Evolutionary conservation across 1,140 invertebrate species (phyloP), one percentile per base, ranked within the genome.

Genomic region (Lethrus apterus): DNA sequence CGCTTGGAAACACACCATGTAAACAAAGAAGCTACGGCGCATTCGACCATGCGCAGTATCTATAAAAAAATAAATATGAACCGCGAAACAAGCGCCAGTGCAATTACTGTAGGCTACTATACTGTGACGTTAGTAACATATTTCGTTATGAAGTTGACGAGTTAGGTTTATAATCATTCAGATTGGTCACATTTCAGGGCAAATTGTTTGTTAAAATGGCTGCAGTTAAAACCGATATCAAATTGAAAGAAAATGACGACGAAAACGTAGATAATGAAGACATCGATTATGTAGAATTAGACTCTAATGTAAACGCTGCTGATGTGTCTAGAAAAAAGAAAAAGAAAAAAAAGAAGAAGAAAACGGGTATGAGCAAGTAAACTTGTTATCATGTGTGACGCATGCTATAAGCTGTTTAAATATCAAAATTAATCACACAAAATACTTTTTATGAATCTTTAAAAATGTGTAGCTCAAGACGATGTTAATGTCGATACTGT

Each of bases 291-390:
- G 33, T 45, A 15, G 50, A 52, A 1, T 68, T 66, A 43, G 68
- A 68, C 49, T 63, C 56, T 2, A 56, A 42, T 3, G 64, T 67
- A 41, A 61, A 48, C 17, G 76, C 74, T 36, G 72, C 68, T 10
- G 68, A 65, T 0, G 80, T 81, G 43, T 78, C 78, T 55, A 82
- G 83, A 54, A 83, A 80, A 54, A 83, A 81, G 58, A 59, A 60
- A 44, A 68, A 68, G 52, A 76, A 76, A 57, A 76, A 74, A 50
- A 72, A 61, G 45, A 74, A 74, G 32, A 24, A 24, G 21, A 26
- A 23, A 31, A 32, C 5, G 23, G 18, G 35, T 21, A 3, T 21
- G 35, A 38, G 32, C 19, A 40, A 50, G 33, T 45, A 41, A 47
- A 46, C 26, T 21, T 26, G 32, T 20, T 30, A 21, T 55, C 8